Evolutionary conservation across 2,888 invertebrate genomes (phyloP).

Genomic region (Sarcophaga variegata): DNA sequence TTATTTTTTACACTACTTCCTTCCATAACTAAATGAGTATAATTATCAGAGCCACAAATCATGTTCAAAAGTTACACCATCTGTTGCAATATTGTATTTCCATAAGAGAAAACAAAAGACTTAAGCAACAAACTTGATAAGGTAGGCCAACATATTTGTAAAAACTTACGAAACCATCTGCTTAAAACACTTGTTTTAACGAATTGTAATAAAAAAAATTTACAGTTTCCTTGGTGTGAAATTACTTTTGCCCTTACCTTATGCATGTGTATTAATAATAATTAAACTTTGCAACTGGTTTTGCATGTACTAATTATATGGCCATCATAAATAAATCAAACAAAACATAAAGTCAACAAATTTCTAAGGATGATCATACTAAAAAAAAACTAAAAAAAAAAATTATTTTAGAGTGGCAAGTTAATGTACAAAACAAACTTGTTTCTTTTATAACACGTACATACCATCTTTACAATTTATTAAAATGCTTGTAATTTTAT

Average conservation of each 20-base stretch:
- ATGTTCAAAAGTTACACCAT: not conserved
- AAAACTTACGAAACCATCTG: too few species aligned
- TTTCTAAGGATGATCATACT: slow-evolving; percentile 13
- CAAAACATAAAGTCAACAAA: not conserved
- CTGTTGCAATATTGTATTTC: not conserved
- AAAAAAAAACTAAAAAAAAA: not conserved
- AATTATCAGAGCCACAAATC: not conserved
- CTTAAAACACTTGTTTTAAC: too few species aligned
- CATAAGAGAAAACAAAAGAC: too few species aligned
- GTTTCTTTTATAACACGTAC: slow-evolving; percentile 20
- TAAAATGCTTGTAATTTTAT: not conserved
- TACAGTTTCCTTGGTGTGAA: not conserved
- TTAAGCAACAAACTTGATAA: too few species aligned
- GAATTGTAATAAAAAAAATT: too few species aligned
- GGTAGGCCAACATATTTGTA: too few species aligned
- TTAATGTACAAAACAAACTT: slow-evolving; percentile 6
- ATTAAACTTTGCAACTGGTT: slow-evolving; percentile 22
- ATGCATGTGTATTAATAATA: not conserved
- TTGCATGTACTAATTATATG: slow-evolving; percentile 27
- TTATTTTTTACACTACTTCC: too few species aligned
- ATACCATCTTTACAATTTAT: slow-evolving; percentile 4
- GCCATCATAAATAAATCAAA: slow-evolving; percentile 35
- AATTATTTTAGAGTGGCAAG: not conserved
- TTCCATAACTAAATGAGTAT: not conserved
- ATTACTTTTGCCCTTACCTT: slow-evolving; percentile 4